phyloP scores from a whole-genome alignment of 1,140 invertebrate genomes.

The Magallana ariakensis region DNA sequence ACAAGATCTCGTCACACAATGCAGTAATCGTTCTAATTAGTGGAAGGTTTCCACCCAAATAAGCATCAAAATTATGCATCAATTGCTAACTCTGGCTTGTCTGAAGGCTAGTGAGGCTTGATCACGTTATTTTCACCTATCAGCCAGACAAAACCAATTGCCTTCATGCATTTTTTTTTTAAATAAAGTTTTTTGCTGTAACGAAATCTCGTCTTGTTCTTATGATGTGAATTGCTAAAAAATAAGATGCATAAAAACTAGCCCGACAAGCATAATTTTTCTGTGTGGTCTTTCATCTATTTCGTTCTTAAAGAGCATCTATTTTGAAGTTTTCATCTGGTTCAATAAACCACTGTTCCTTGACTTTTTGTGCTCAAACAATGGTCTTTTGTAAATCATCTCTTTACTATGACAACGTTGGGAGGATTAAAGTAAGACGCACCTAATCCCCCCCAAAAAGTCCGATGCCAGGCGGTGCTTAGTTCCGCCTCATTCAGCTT shows the following conservation, averaged over 20 bases:
- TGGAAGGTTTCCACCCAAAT: not conserved
- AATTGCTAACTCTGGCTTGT: not conserved
- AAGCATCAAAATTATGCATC: conserved; percentile 10
- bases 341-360: not conserved
- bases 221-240: too few relatives aligned
- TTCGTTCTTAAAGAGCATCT: too few relatives aligned
- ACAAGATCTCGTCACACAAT: not conserved
- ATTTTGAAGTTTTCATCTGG: not conserved
- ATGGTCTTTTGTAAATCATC: not conserved
- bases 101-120: not conserved
- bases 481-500: conserved; percentile 1
- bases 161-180: too few relatives aligned
- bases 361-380: not conserved
- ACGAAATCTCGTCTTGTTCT: too few relatives aligned
- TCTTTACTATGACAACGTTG: not conserved
- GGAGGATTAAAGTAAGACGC: not conserved
- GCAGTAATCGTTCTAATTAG: not conserved
- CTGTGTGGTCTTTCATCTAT: too few relatives aligned
- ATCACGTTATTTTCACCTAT: not conserved
- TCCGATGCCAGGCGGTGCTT: not conserved
- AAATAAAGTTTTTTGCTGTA: too few relatives aligned
- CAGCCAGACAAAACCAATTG: too few relatives aligned
- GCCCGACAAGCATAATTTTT: too few relatives aligned
- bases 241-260: too few relatives aligned
- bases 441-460: not conserved